Conservation (phyloP, 2,888 invertebrate genomes). For the Agriopis marginaria region DNA sequence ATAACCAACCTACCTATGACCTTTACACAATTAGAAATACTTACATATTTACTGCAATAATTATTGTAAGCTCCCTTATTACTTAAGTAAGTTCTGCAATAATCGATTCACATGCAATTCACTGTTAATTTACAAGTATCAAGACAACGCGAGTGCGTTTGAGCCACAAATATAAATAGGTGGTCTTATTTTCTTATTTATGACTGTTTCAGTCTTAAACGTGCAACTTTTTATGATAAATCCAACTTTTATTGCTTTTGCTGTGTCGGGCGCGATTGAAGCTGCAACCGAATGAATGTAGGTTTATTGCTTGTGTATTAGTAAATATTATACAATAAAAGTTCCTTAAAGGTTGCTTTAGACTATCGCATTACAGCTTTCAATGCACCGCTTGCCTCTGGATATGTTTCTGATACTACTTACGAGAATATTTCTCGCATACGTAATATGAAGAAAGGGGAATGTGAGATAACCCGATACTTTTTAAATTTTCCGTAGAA, state of each 20-base stretch:
- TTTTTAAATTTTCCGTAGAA: no score
- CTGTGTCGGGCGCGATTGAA: constrained; percentile 64
- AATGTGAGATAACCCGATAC: no score
- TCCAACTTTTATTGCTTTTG: constrained; percentile 72
- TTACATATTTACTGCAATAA: neutral
- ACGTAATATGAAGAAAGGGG: no score
- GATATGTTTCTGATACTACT: neutral
- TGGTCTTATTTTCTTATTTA: constrained; percentile 82
- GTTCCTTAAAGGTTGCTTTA: no score
- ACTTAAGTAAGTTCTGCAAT: neutral
- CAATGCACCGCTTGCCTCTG: neutral
- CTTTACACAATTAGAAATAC: no score
- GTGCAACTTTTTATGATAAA: constrained; percentile 83
- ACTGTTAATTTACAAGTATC: constrained; percentile 20
- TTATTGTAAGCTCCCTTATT: neutral
- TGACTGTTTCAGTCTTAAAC: constrained; percentile 78
- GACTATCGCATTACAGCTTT: neutral
- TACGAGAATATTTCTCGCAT: no score
- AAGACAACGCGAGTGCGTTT: constrained; percentile 6
- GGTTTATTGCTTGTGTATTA: constrained; percentile 71
- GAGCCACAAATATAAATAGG: constrained; percentile 69
- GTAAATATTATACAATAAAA: constrained; percentile 52
- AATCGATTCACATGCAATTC: neutral
- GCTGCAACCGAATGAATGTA: constrained; percentile 58
- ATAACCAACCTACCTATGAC: no score